These are phyloP conservation scores for Cynaeus angustus DNA, from an alignment of 2,888 invertebrate genomes.

Conservation along the genomic window DNA sequence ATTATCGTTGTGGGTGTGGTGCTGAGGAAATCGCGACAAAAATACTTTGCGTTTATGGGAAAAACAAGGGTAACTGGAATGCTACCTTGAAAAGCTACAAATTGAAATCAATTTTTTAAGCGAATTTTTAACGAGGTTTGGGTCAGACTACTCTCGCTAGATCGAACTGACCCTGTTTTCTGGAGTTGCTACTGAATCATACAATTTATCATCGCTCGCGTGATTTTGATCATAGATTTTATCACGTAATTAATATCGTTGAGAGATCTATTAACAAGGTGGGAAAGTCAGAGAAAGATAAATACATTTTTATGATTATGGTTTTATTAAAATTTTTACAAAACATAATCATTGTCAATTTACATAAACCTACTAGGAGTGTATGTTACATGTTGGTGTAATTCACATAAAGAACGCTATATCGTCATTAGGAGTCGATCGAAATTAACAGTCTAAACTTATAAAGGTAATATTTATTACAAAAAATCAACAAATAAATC, in stretches of 20 bases:
- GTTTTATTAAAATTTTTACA: conserved; percentile 55
- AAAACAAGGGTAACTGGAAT: conserved; percentile 57
- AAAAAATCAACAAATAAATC: conserved; percentile 68
- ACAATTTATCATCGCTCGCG: conserved; percentile 12
- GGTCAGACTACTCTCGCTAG: conserved; percentile 5
- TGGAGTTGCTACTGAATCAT: conserved; percentile 16
- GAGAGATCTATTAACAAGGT: too few species aligned
- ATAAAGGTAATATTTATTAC: conserved; percentile 62
- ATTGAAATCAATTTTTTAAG: conserved; percentile 15
- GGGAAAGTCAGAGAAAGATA: conserved; percentile 20
- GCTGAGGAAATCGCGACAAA: conserved; percentile 27
- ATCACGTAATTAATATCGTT: too few species aligned
- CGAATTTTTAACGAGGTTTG: conserved; percentile 13
- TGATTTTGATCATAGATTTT: conserved; percentile 11
- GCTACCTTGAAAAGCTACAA: conserved; percentile 49
- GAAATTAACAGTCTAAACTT: conserved; percentile 65
- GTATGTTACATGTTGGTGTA: conserved; percentile 63
- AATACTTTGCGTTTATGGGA: conserved; percentile 37
- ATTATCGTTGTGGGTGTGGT: conserved; percentile 29
- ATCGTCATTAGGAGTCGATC: conserved; percentile 48
- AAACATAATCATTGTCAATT: conserved; percentile 53
- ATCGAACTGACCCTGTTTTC: conserved; percentile 14
- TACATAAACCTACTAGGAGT: conserved; percentile 61
- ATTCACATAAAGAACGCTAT: conserved; percentile 57
- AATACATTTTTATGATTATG: conserved; percentile 33